Percentiles rank a stretch among this genome's conserved stretches.
These are phyloP conservation scores for Spheniscus mendiculus DNA, from an alignment of 2,113 vertebrate species.

Conservation along the genomic window DNA sequence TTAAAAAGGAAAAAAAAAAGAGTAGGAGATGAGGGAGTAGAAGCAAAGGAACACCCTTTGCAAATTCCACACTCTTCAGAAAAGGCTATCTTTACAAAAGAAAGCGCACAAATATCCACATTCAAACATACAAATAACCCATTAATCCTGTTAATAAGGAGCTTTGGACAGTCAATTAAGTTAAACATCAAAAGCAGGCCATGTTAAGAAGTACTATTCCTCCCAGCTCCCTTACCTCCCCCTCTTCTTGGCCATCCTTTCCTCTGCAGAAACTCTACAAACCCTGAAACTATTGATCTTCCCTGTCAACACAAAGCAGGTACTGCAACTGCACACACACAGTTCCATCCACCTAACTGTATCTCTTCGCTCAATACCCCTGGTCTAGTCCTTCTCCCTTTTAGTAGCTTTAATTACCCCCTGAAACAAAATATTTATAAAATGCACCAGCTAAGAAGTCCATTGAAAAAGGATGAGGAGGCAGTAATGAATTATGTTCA, in stretches of 20 bases:
- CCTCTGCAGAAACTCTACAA: not conserved
- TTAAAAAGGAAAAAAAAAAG: not conserved
- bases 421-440: conserved; percentile 67
- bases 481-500: conserved; percentile 65
- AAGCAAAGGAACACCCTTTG: not conserved
- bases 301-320: conserved; percentile 57
- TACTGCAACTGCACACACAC: conserved; percentile 18
- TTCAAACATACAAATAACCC: not conserved
- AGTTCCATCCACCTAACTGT: not conserved
- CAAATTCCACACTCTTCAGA: not conserved
- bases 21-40: not conserved
- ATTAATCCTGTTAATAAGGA: not conserved
- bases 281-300: conserved; percentile 54
- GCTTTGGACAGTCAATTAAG: not conserved
- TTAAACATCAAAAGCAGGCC: not conserved
- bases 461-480: conserved; percentile 43
- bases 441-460: conserved; percentile 49
- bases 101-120: not conserved
- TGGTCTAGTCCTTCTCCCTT: not conserved
- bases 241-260: not conserved
- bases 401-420: conserved; percentile 72
- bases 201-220: not conserved
- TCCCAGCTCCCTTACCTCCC: not conserved
- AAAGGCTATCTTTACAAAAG: not conserved
- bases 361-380: not conserved